Percentiles rank a stretch among this genome's conserved stretches.
Evolutionary conservation across 2,888 invertebrate species (phyloP).

Genomic region (Cenopis cana): DNA sequence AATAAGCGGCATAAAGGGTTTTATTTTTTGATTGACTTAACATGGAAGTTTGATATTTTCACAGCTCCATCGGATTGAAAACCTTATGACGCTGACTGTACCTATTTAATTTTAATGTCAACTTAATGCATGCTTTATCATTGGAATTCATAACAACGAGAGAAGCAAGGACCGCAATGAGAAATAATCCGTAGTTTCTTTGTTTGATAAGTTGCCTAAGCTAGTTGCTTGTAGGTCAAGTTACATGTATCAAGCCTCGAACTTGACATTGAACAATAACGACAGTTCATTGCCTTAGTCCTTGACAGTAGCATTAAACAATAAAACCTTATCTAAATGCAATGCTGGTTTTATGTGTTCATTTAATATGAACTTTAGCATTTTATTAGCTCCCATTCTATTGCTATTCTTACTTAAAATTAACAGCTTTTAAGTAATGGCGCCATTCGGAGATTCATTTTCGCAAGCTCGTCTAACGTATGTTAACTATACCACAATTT

Average conservation of each 20-base stretch:
- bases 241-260: background rate
- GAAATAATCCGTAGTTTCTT: background rate
- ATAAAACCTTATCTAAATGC: slow-evolving; percentile 36
- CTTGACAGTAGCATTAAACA: slow-evolving; percentile 30
- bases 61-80: no score
- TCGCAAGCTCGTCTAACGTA: background rate
- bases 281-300: slow-evolving; percentile 19
- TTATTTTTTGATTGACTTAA: no score
- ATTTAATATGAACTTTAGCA: slow-evolving; percentile 21
- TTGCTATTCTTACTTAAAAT: slow-evolving; percentile 22
- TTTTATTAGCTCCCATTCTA: slow-evolving; percentile 29
- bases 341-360: slow-evolving; percentile 15
- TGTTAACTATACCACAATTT: background rate
- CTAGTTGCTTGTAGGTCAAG: slow-evolving; percentile 7
- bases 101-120: no score
- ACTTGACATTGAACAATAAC: slow-evolving; percentile 26
- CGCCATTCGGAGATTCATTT: background rate
- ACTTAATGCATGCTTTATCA: no score
- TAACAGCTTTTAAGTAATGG: slow-evolving; percentile 9
- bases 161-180: background rate
- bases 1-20: no score
- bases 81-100: no score
- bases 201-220: background rate
- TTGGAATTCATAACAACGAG: background rate
- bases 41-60: no score